A percentile compares a stretch with the other conserved stretches of the same genome.
Evolutionary conservation across 2,797 vertebrate species (phyloP).

Genomic region (Vultur gryphus): DNA sequence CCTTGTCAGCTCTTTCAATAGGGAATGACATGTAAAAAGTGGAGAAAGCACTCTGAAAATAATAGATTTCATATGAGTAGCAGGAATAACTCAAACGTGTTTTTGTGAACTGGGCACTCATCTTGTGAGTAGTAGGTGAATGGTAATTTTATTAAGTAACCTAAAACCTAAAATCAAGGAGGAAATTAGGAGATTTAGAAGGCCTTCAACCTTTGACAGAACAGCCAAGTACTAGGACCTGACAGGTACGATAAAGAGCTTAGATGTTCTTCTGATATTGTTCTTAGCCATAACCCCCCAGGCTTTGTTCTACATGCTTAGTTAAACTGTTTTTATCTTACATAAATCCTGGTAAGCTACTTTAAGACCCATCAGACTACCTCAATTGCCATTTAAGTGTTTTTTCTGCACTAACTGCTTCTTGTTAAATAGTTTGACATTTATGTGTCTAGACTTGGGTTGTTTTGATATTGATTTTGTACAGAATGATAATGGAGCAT

Average conservation of each 20-base stretch:
- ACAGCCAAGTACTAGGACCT: slow-evolving; percentile 70
- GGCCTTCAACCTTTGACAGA: slow-evolving; percentile 61
- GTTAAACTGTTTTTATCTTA: slow-evolving; percentile 83
- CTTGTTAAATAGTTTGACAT: slow-evolving; percentile 79
- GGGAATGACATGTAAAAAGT: background rate
- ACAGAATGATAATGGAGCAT: slow-evolving; percentile 68
- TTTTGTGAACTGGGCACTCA: background rate
- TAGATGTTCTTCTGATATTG: slow-evolving; percentile 78
- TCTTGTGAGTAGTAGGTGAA: background rate
- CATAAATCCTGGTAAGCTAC: slow-evolving; percentile 81
- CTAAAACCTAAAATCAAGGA: slow-evolving; percentile 14
- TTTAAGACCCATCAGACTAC: slow-evolving; percentile 78
- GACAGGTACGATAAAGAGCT: slow-evolving; percentile 78
- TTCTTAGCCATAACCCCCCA: slow-evolving; percentile 77
- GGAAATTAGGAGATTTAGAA: slow-evolving; percentile 23
- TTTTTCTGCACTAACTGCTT: slow-evolving; percentile 78
- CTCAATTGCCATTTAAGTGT: slow-evolving; percentile 82
- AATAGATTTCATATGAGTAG: background rate
- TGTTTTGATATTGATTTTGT: slow-evolving; percentile 77
- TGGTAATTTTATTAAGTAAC: slow-evolving; percentile 31
- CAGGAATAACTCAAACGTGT: background rate
- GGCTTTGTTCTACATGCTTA: slow-evolving; percentile 81
- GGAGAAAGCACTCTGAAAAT: background rate
- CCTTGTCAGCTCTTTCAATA: background rate
- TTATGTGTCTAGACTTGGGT: slow-evolving; percentile 79